Conservation (phyloP, 1,140 invertebrate genomes). For the Drosophila saltans region DNA sequence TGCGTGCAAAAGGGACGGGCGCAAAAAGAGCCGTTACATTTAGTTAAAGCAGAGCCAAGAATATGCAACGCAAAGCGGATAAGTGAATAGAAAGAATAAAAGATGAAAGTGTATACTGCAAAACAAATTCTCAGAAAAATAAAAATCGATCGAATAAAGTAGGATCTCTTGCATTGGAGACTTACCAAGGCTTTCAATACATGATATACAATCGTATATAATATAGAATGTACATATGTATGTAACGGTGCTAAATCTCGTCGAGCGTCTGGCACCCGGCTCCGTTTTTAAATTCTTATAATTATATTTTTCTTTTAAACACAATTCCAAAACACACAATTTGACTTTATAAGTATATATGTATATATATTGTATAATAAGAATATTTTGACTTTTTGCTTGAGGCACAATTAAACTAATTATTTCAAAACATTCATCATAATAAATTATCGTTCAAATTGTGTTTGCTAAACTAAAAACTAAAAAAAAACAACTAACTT, state of each 20-base stretch:
- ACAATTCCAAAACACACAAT: constrained; percentile 55
- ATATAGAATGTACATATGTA: not conserved
- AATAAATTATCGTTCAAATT: constrained; percentile 11
- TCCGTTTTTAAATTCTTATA: constrained; percentile 38
- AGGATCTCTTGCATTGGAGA: not conserved
- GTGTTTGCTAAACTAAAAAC: constrained; percentile 11
- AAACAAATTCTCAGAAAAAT: not conserved
- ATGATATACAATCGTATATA: not conserved
- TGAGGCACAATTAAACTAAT: constrained; percentile 11
- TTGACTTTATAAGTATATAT: constrained; percentile 47
- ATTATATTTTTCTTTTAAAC: not conserved
- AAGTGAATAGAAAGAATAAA: not conserved
- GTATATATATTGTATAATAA: constrained; percentile 1
- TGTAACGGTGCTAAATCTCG: constrained; percentile 64
- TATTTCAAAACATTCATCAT: constrained; percentile 10
- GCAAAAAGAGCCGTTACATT: constrained; percentile 23
- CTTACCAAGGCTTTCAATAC: constrained; percentile 15
- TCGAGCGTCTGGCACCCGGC: constrained; percentile 59
- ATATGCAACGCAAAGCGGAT: constrained; percentile 21
- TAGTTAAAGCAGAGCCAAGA: constrained; percentile 18
- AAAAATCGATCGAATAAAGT: not conserved
- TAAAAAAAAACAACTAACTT: constrained; percentile 12
- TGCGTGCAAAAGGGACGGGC: constrained; percentile 30
- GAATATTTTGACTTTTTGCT: constrained; percentile 6
- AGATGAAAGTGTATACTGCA: not conserved